Percentiles rank a stretch among this genome's conserved stretches.
These are phyloP conservation scores for Halichondria panicea DNA, from an alignment of 37 sponge, comb jelly and placozoan genomes.

Conservation along the genomic window DNA sequence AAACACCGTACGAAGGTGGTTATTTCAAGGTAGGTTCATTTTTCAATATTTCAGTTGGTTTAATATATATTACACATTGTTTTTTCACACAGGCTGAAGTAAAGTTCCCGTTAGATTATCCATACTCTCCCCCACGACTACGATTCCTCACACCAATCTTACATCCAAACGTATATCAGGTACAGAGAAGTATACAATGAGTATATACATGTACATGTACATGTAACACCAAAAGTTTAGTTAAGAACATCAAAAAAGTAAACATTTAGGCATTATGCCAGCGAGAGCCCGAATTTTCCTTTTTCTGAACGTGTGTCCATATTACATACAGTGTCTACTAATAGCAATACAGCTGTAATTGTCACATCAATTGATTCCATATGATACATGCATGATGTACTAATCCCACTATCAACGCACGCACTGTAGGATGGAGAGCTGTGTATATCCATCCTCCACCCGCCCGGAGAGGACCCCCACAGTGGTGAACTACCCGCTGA, in stretches of 20 bases:
- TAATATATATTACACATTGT: background rate
- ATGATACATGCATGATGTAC: background rate
- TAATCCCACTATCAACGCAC: background rate
- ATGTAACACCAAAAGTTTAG: too few species aligned
- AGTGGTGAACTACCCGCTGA: slow-evolving; percentile 95
- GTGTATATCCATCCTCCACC: slow-evolving; percentile 97
- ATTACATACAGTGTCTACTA: too few species aligned
- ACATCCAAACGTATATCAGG: slow-evolving; percentile 95
- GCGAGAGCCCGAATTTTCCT: too few species aligned
- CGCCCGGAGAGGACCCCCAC: slow-evolving; percentile 92
- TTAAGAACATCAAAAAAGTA: too few species aligned
- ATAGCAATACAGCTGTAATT: too few species aligned
- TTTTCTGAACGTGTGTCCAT: too few species aligned
- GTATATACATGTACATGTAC: too few species aligned
- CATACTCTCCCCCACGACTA: slow-evolving; percentile 93
- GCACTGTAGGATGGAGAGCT: slow-evolving; percentile 83
- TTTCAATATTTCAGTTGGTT: background rate
- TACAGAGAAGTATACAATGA: too few species aligned
- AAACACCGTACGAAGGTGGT: slow-evolving; percentile 94
- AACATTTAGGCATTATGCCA: too few species aligned
- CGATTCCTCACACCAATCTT: slow-evolving; percentile 83
- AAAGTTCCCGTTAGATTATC: slow-evolving; percentile 96
- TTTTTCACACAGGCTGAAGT: slow-evolving; percentile 69
- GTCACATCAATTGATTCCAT: too few species aligned
- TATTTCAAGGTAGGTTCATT: slow-evolving; percentile 89